phyloP scores from a whole-genome alignment of 2,888 invertebrate species.

The Amiota communis region DNA sequence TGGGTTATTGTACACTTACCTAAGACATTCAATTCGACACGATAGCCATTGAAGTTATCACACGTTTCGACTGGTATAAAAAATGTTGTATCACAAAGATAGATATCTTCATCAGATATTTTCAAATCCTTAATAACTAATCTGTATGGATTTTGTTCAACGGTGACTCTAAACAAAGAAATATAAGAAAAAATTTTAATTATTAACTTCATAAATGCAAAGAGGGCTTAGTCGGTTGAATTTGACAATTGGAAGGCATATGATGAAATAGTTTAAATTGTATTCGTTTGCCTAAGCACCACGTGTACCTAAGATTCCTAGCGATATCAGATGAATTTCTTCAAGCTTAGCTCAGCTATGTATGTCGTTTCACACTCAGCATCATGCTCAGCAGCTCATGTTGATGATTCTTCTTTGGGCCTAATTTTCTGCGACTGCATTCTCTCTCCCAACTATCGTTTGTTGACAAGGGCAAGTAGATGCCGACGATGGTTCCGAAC shows the following conservation, averaged over 20 bases:
- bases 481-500: too few relatives aligned
- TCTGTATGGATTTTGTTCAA: constrained; percentile 65
- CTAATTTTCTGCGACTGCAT: too few relatives aligned
- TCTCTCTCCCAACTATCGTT: too few relatives aligned
- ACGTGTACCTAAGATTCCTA: too few relatives aligned
- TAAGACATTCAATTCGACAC: constrained; percentile 82
- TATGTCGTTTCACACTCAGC: too few relatives aligned
- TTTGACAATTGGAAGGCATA: background rate
- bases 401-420: too few relatives aligned
- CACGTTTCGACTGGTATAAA: constrained; percentile 83
- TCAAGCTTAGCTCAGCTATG: too few relatives aligned
- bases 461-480: too few relatives aligned
- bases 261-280: too few relatives aligned
- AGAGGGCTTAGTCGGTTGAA: background rate
- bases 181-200: background rate
- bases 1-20: constrained; percentile 73
- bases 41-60: constrained; percentile 80
- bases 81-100: constrained; percentile 87
- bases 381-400: too few relatives aligned
- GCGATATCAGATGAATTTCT: too few relatives aligned
- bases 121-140: constrained; percentile 74
- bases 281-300: too few relatives aligned
- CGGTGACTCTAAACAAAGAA: constrained; percentile 52
- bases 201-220: background rate
- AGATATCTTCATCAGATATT: constrained; percentile 83